Percentiles rank a stretch among this genome's conserved stretches.
Conservation (phyloP, 2,797 vertebrate species). For the Myotis vivesi region DNA sequence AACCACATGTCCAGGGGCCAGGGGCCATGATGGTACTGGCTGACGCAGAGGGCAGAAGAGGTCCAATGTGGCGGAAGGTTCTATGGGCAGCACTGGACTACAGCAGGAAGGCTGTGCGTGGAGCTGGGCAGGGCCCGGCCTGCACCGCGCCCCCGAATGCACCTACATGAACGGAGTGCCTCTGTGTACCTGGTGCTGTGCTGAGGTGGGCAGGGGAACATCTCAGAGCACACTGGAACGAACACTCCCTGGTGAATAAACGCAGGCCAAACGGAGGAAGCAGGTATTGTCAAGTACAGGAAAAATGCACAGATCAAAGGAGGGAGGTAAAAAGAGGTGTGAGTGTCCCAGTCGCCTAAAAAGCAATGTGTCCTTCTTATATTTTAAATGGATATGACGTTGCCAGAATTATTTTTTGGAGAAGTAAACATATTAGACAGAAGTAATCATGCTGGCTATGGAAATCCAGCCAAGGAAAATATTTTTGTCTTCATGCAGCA, state of each 20-base stretch:
- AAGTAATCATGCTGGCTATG: neutral
- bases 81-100: fast-evolving
- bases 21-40: neutral
- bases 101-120: no score
- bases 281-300: neutral
- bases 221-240: neutral
- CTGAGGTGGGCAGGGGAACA: neutral
- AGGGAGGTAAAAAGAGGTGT: neutral
- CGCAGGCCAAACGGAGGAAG: neutral
- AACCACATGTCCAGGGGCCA: neutral
- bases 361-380: neutral
- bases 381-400: neutral
- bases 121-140: neutral
- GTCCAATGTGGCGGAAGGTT: neutral
- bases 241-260: neutral
- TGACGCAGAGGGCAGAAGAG: neutral
- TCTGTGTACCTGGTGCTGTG: neutral
- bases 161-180: neutral
- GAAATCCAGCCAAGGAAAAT: neutral
- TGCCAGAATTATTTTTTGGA: slow-evolving; percentile 33
- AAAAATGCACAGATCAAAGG: neutral
- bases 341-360: neutral
- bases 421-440: slow-evolving; percentile 30
- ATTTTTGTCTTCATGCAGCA: neutral
- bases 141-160: neutral